Conservation (phyloP, 2,797 vertebrate species). For the Diplodus sargus region DNA sequence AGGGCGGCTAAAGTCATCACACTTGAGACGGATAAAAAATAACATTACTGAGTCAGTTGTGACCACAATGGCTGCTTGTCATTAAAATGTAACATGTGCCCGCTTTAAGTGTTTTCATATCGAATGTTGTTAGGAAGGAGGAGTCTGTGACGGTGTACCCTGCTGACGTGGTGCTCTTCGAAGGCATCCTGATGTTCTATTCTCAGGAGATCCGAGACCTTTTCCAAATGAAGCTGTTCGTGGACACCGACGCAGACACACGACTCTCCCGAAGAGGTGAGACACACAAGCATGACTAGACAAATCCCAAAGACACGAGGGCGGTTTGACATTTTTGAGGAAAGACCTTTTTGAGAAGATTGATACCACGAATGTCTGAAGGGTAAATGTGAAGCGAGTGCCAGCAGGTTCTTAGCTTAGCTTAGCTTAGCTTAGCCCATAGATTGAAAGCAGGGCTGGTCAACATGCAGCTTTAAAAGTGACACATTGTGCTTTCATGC, state of each 20-base stretch:
- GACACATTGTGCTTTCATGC: background rate
- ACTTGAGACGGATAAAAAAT: background rate
- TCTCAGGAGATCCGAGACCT: conserved; percentile 93
- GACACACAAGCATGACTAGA: background rate
- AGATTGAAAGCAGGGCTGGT: too few relatives aligned
- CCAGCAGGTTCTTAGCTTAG: background rate
- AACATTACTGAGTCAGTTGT: background rate
- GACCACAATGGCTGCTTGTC: background rate
- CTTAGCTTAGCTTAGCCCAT: background rate
- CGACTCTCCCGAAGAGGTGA: conserved; percentile 93
- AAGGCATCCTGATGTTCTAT: conserved; percentile 95
- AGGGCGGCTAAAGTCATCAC: too few relatives aligned
- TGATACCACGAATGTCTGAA: background rate
- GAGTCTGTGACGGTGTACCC: conserved; percentile 92
- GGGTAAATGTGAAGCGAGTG: background rate
- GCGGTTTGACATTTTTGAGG: background rate
- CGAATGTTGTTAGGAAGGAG: conserved; percentile 85
- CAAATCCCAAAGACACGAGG: background rate
- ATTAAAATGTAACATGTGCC: background rate
- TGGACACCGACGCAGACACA: conserved; percentile 94
- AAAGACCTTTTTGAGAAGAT: background rate
- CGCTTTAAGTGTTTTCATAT: background rate
- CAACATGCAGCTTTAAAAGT: background rate
- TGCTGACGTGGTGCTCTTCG: conserved; percentile 94
- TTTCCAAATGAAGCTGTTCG: conserved; percentile 97